These are phyloP conservation scores for Naja naja DNA, from an alignment of 2,113 vertebrate species.

Conservation along the genomic window DNA sequence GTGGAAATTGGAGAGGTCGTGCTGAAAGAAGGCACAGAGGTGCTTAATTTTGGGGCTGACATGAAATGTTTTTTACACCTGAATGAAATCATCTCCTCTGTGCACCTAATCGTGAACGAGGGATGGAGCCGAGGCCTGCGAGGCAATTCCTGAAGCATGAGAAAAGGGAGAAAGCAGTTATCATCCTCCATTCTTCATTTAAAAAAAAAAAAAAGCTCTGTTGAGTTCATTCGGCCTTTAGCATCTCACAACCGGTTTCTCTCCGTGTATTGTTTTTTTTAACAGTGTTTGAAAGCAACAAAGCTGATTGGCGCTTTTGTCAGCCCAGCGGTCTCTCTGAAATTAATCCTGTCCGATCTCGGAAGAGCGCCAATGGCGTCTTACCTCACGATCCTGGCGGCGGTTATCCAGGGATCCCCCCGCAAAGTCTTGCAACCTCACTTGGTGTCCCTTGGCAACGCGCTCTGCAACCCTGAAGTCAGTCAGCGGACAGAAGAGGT, in stretches of 20 bases:
- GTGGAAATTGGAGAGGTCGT: constrained; percentile 24
- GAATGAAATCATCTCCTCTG: constrained; percentile 37
- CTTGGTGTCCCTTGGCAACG: constrained; percentile 67
- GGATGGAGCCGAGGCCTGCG: constrained; percentile 19
- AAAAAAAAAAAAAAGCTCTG: background rate
- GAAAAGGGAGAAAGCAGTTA: constrained; percentile 27
- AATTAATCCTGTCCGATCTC: constrained; percentile 77
- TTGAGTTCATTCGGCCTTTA: background rate
- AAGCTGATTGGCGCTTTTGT: constrained; percentile 87
- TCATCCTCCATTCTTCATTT: constrained; percentile 8
- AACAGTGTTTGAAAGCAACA: constrained; percentile 80
- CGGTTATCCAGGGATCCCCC: constrained; percentile 79
- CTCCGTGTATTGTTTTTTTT: background rate
- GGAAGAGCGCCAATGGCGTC: constrained; percentile 71
- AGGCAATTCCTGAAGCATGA: constrained; percentile 37
- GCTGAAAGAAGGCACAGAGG: background rate
- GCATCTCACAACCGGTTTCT: constrained; percentile 16
- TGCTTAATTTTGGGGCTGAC: constrained; percentile 30
- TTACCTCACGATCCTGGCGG: constrained; percentile 80
- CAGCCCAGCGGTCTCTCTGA: constrained; percentile 82
- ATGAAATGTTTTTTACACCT: background rate
- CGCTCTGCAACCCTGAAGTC: constrained; percentile 71
- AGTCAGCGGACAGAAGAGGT: constrained; percentile 85
- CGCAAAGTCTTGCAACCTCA: constrained; percentile 75
- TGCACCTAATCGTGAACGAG: constrained; percentile 38